phyloP scores from a whole-genome alignment of 2,113 vertebrate genomes.

The Misgurnus anguillicaudatus region DNA sequence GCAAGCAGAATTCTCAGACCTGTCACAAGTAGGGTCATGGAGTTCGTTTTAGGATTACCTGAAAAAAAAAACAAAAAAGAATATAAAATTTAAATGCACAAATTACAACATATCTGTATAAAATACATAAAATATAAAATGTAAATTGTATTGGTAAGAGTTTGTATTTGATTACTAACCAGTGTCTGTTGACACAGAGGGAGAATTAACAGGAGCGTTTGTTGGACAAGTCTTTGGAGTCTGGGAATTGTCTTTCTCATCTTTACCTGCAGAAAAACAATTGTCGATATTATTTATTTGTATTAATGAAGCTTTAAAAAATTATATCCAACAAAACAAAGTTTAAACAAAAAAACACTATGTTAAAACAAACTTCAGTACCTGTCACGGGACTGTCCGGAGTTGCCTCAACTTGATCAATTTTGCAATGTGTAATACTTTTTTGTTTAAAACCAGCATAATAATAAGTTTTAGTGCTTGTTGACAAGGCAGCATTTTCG shows the following conservation, averaged over 20 bases:
- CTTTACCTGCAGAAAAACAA: background rate
- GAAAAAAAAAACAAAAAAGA: background rate
- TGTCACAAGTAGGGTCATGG: slow-evolving; percentile 57
- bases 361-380: background rate
- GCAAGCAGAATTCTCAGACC: slow-evolving; percentile 63
- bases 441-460: slow-evolving; percentile 40
- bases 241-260: too few relatives aligned
- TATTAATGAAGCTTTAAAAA: background rate
- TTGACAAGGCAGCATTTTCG: background rate
- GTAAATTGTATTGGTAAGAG: background rate
- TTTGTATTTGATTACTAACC: slow-evolving; percentile 23
- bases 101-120: background rate
- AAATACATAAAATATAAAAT: too few relatives aligned
- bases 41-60: slow-evolving; percentile 55
- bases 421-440: slow-evolving; percentile 24
- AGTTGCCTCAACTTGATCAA: rapidly evolving
- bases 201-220: background rate
- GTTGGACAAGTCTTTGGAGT: background rate
- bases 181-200: background rate
- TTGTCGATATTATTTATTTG: background rate
- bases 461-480: slow-evolving; percentile 29
- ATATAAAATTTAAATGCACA: background rate
- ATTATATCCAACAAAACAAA: background rate
- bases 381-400: background rate
- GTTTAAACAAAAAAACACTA: background rate